Evolutionary conservation across 2,888 invertebrate genomes (phyloP), one percentile per base, ranked within the genome.

Genomic region (Amphipoea lucens): DNA sequence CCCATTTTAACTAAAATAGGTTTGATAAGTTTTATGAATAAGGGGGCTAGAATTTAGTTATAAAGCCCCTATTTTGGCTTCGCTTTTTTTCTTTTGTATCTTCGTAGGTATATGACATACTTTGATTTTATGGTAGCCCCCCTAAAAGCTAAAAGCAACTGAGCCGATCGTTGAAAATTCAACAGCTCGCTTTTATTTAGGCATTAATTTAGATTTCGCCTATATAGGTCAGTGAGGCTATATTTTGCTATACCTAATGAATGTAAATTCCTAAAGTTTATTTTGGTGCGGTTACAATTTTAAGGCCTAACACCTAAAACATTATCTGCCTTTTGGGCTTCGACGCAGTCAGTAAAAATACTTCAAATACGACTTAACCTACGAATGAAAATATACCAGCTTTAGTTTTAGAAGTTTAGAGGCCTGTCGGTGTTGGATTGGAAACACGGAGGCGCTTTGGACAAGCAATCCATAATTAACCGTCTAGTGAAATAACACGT

Each of bases 21-120:
- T n/a, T n/a, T n/a, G n/a, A n/a, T n/a, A n/a, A n/a, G n/a, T n/a
- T n/a, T n/a, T n/a, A n/a, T n/a, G n/a, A n/a, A n/a, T n/a, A n/a
- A n/a, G n/a, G n/a, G n/a, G n/a, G n/a, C n/a, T n/a, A 70, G 75
- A 76, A 85, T 80, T 78, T 70, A 63, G 80, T 76, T 76, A 76
- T 66, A 65, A 48, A 82, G 9, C 36, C 29, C 69, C 36, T 36
- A 72, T 80, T 74, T 54, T 68, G 40, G 54, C 42, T 60, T 17
- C 48, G 29, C 29, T 60, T 70, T 79, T 45, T 63, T 78, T 17
- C 54, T 72, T 67, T 83, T 63, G 62, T 78, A 72, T 54, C 48
- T 29, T 57, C 40, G 2, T 66, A 60, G 7, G 3, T 57, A 14
- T 40, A 74, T 57, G 29, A 57, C 29, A 45, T 45, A 60, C 17